Evolutionary conservation across 2,888 invertebrate genomes (phyloP).

Genomic region (Aporophyla nigra): DNA sequence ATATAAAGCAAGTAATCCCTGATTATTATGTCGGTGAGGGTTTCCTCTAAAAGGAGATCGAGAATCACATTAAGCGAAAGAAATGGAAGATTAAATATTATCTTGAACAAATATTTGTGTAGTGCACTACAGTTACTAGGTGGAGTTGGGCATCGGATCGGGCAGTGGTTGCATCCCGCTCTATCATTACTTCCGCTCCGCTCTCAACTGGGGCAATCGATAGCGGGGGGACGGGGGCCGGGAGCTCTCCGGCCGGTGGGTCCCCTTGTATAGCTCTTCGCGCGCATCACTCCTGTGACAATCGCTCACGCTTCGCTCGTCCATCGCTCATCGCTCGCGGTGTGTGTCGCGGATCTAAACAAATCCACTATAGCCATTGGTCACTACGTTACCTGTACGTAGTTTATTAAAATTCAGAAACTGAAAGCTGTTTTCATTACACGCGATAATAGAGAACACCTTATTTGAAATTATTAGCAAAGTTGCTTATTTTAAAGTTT

Average conservation of each 20-base stretch:
- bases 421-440: not conserved
- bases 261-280: conserved; percentile 77
- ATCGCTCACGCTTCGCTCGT: conserved; percentile 83
- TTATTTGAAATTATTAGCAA: not conserved
- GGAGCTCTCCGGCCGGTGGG: conserved; percentile 74
- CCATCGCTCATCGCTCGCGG: conserved; percentile 68
- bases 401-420: conserved; percentile 15
- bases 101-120: conserved; percentile 86
- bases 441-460: not conserved
- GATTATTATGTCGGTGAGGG: conserved; percentile 63
- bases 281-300: conserved; percentile 90
- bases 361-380: conserved; percentile 47
- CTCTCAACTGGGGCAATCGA: conserved; percentile 93
- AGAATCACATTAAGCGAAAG: conserved; percentile 76
- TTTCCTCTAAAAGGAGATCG: conserved; percentile 66
- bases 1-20: conserved; percentile 50
- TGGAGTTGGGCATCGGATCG: conserved; percentile 86
- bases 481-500: not conserved
- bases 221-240: conserved; percentile 83
- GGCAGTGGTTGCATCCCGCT: conserved; percentile 90
- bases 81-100: conserved; percentile 86
- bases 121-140: conserved; percentile 86
- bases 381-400: conserved; percentile 22
- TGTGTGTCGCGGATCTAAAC: conserved; percentile 58
- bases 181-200: conserved; percentile 90